Conservation (phyloP, 2,888 invertebrate species). For the Lumbricus terrestris region DNA sequence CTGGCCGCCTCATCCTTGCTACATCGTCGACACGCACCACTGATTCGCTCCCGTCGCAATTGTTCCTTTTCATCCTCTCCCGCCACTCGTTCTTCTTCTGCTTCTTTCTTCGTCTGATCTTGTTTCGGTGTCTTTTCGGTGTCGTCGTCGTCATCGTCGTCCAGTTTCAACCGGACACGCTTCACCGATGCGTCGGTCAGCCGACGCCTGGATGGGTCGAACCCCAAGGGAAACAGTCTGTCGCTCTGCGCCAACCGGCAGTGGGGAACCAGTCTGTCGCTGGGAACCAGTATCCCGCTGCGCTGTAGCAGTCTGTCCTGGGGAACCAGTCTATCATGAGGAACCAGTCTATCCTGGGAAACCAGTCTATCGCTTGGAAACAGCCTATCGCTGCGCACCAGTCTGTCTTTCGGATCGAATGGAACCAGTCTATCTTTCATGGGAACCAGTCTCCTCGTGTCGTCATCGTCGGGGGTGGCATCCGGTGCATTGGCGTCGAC, state of each 20-base stretch:
- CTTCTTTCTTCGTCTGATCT: not conserved
- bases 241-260: not conserved
- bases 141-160: not conserved
- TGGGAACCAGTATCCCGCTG: not conserved
- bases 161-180: conserved; percentile 9
- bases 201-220: not conserved
- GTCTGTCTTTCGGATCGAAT: not conserved
- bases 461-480: not conserved
- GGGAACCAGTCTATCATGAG: not conserved
- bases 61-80: not conserved
- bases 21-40: not conserved
- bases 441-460: not conserved
- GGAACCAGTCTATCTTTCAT: not conserved
- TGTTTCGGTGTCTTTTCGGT: not conserved
- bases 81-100: not conserved
- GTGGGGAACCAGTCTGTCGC: not conserved
- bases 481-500: not conserved
- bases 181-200: not conserved
- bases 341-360: not conserved
- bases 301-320: not conserved
- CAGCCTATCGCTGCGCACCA: not conserved
- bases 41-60: not conserved
- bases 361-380: not conserved
- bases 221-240: not conserved
- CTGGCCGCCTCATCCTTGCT: not conserved